phyloP scores from a whole-genome alignment of 2,797 vertebrate genomes.

The Anabacerthia variegaticeps region DNA sequence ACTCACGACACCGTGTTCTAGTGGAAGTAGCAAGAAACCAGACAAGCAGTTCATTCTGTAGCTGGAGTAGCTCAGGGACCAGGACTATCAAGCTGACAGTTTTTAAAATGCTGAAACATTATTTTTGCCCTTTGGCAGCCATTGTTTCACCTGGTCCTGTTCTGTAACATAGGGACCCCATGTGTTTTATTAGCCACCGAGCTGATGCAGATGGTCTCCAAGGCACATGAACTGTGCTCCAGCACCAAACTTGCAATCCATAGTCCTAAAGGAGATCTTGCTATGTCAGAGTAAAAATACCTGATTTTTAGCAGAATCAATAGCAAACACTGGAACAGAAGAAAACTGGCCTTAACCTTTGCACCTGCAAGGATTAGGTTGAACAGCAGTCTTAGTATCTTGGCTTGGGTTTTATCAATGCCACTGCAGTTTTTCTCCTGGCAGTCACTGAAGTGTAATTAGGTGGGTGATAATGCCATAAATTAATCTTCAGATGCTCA shows the following conservation, averaged over 20 bases:
- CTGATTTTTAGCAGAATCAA: background rate
- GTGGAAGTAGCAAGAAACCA: background rate
- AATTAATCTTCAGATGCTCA: background rate
- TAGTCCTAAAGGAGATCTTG: background rate
- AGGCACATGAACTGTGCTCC: background rate
- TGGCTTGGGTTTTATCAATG: background rate
- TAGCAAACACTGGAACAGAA: background rate
- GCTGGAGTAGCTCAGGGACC: background rate
- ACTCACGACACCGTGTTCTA: background rate
- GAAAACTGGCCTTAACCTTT: background rate
- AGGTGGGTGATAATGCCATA: background rate
- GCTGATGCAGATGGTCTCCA: background rate
- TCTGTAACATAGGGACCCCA: background rate
- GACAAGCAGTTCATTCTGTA: background rate
- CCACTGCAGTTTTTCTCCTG: background rate
- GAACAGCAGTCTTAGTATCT: background rate
- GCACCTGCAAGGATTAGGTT: background rate
- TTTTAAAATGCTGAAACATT: background rate
- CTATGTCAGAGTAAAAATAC: background rate
- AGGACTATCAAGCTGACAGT: background rate
- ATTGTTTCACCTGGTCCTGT: background rate
- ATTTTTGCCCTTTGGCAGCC: background rate
- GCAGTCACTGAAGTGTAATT: background rate
- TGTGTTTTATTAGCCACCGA: background rate
- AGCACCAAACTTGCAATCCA: fast-evolving